phyloP scores from a whole-genome alignment of 2,888 invertebrate genomes.

The Rhingia campestris region DNA sequence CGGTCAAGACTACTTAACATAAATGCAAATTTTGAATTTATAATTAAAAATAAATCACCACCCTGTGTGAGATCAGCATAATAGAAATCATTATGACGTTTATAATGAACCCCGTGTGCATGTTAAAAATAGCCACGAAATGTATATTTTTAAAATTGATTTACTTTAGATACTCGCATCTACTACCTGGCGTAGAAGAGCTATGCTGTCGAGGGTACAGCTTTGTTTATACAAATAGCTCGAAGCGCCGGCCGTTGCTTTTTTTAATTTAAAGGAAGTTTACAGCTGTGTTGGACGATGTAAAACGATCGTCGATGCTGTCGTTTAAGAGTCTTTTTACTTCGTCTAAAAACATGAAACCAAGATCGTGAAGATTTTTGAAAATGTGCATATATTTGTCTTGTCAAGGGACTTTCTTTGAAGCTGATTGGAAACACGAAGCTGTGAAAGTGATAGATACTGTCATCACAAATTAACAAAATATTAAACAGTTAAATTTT shows the following conservation, averaged over 20 bases:
- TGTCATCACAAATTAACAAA: too few species aligned
- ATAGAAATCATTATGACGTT: constrained; percentile 40
- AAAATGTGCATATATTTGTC: too few species aligned
- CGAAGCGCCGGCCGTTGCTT: not conserved
- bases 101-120: constrained; percentile 20
- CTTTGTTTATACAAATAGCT: not conserved
- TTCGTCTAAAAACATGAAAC: too few species aligned
- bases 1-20: not conserved
- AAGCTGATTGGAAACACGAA: too few species aligned
- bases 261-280: not conserved
- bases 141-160: constrained; percentile 45
- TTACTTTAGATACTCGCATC: constrained; percentile 32
- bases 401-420: not conserved
- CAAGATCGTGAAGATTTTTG: too few species aligned
- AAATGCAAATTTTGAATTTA: constrained; percentile 1
- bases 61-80: constrained; percentile 42
- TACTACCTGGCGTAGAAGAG: constrained; percentile 29
- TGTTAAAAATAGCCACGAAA: constrained; percentile 32
- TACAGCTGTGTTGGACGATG: not conserved
- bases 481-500: too few species aligned
- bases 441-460: too few species aligned
- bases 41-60: constrained; percentile 9
- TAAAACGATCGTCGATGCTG: not conserved
- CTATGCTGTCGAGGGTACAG: not conserved
- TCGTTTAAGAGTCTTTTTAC: too few species aligned